Evolutionary conservation across 2,888 invertebrate species (phyloP), one percentile per base, ranked within the genome.

Genomic region (Hydriomena furcata): DNA sequence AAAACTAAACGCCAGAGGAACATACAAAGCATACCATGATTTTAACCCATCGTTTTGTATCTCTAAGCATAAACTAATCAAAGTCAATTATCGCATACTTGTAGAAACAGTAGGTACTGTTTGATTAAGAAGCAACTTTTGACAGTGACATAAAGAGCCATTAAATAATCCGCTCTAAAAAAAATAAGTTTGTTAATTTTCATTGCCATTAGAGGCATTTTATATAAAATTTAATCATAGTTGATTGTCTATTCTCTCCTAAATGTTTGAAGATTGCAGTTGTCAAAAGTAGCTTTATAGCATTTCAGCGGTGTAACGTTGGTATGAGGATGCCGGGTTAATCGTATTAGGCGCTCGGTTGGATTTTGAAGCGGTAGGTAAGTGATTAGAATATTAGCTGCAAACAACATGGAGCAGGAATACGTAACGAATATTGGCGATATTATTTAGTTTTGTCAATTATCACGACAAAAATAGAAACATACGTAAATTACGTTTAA

Each of bases 21-120:
- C 38, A 48, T 38, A 20, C 8, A 12, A 17, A 40, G 3, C 36
- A 41, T 46, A 46, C 17, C 46, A 68, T 66, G 66, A 70, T 69
- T 71, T 69, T 60, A 71, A 51, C 10, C 28, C 47, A 28, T 27
- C 20, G 21, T 40, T 45, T 42, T 43, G 45, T 51, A 53, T 57
- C 52, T 56, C 52, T 55, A 57, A 52, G 38, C 60, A 60, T 61
- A 60, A 62, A 67, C 60, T 66, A 66, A 66, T 66, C 63, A 61
- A 64, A 62, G 61, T 61, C 66, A 68, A 71, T 68, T 69, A 73
- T 53, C 61, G 61, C 58, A 47, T 62, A 64, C 58, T 55, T 34
- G 38, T 34, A 23, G 13, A 13, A 27, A 27, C 8, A 24, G 11
- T 17, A n/a, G n/a, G n/a, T 20, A 41, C n/a, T 10, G 1, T 3